These are phyloP conservation scores for Listronotus bonariensis DNA, from an alignment of 1,140 invertebrate genomes.

Conservation along the genomic window DNA sequence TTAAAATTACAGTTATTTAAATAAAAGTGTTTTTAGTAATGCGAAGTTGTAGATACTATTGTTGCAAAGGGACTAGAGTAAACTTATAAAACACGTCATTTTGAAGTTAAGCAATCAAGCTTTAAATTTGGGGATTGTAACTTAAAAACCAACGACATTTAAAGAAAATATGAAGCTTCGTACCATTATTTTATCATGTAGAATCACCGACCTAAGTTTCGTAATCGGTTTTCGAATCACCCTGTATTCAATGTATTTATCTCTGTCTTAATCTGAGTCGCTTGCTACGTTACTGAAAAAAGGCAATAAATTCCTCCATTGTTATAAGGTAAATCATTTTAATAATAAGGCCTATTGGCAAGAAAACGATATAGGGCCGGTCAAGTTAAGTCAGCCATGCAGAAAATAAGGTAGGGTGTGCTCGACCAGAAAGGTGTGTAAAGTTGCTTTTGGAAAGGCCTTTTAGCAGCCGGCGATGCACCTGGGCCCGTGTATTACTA, in stretches of 20 bases:
- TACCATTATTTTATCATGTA: too few relatives aligned
- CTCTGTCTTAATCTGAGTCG: background rate
- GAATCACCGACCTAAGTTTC: too few relatives aligned
- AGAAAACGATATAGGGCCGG: slow-evolving; percentile 32
- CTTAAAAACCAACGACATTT: too few relatives aligned
- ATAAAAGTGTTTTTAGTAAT: too few relatives aligned
- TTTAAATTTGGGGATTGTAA: too few relatives aligned
- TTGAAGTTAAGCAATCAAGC: too few relatives aligned
- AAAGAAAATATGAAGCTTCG: too few relatives aligned
- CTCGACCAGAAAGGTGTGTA: slow-evolving; percentile 45
- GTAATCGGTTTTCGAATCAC: too few relatives aligned
- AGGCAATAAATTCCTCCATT: background rate
- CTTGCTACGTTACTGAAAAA: background rate
- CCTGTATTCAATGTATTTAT: background rate
- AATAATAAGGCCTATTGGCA: slow-evolving; percentile 40
- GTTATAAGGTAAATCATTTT: slow-evolving; percentile 27
- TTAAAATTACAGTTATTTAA: too few relatives aligned
- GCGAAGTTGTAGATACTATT: too few relatives aligned
- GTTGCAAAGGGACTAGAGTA: too few relatives aligned
- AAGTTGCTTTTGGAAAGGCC: slow-evolving; percentile 44
- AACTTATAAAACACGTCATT: too few relatives aligned
- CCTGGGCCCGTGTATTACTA: slow-evolving; percentile 35
- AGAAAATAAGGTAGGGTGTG: slow-evolving; percentile 51
- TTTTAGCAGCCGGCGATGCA: slow-evolving; percentile 48
- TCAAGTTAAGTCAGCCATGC: slow-evolving; percentile 49